Evolutionary conservation across 1,140 invertebrate species (phyloP).

Genomic region (Drosophila micromelanica): DNA sequence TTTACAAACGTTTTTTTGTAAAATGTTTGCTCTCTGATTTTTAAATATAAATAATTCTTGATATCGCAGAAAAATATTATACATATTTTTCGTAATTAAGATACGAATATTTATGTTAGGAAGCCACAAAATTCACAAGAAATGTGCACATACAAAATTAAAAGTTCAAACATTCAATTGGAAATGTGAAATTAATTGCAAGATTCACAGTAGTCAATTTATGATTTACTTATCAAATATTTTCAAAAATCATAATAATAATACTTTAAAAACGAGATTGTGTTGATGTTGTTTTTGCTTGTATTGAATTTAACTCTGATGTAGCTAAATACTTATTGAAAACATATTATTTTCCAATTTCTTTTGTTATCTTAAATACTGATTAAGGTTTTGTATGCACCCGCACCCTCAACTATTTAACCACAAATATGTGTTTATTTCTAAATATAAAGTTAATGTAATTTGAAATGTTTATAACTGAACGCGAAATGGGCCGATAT

Average conservation of each 20-base stretch:
- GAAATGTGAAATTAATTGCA: too few relatives aligned
- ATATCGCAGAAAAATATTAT: background rate
- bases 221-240: too few relatives aligned
- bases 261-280: conserved; percentile 4
- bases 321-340: conserved; percentile 3
- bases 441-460: conserved; percentile 5
- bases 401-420: conserved; percentile 19
- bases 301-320: conserved; percentile 5
- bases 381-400: conserved; percentile 7
- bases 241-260: too few relatives aligned
- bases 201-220: too few relatives aligned
- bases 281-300: background rate
- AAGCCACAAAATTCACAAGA: too few relatives aligned
- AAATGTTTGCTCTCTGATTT: too few relatives aligned
- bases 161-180: too few relatives aligned
- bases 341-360: background rate
- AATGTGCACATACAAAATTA: too few relatives aligned
- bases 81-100: background rate
- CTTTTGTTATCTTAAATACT: conserved; percentile 17
- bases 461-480: background rate
- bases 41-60: too few relatives aligned
- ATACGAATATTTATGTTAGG: background rate
- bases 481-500: background rate
- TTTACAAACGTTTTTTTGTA: too few relatives aligned
- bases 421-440: conserved; percentile 21